phyloP scores from a whole-genome alignment of 2,113 vertebrate species.

The Phaethornis superciliosus region DNA sequence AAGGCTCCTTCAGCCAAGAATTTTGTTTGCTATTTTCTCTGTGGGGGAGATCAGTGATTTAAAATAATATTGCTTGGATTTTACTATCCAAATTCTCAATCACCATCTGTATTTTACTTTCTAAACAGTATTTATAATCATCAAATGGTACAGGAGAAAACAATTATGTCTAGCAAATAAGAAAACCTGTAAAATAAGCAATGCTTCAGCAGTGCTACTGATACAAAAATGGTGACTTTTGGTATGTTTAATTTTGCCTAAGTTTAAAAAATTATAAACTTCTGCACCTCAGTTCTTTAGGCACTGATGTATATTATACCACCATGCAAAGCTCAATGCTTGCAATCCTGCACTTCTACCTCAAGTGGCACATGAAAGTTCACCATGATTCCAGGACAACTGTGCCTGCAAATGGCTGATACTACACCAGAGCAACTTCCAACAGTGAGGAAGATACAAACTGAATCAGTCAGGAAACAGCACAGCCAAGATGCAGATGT shows the following conservation, averaged over 20 bases:
- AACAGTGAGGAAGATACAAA: neutral
- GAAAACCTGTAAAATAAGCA: neutral
- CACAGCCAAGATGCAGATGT: neutral
- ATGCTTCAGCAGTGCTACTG: fast-evolving
- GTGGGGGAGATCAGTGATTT: neutral
- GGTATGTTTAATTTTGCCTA: neutral
- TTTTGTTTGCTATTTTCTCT: neutral
- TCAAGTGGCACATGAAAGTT: fast-evolving
- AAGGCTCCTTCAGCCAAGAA: neutral
- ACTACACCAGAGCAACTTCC: neutral
- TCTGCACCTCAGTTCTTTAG: neutral
- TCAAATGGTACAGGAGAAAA: neutral
- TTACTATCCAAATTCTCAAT: neutral
- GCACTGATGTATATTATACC: fast-evolving
- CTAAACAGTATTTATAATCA: neutral
- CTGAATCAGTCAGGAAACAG: fast-evolving
- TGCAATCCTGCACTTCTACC: neutral
- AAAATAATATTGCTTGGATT: neutral
- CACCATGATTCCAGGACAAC: fast-evolving
- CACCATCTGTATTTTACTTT: neutral
- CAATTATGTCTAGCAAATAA: neutral
- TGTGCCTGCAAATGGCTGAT: fast-evolving
- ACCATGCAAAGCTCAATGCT: neutral
- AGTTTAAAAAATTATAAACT: neutral
- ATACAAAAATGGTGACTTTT: fast-evolving